Evolutionary conservation across 2,888 invertebrate species (phyloP).

Genomic region (Malacosoma neustria): DNA sequence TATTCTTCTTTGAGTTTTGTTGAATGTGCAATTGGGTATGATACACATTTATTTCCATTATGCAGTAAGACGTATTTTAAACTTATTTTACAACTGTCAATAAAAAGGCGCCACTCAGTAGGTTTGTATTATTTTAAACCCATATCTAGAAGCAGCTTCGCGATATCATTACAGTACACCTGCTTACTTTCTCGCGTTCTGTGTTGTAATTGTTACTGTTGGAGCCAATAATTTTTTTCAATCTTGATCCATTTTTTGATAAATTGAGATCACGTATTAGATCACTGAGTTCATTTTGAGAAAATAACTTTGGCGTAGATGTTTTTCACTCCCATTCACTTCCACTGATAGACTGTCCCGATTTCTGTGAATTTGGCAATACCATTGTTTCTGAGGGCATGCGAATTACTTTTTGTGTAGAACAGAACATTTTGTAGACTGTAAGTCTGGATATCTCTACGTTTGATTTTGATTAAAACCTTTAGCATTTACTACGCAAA

Average conservation of each 20-base stretch:
- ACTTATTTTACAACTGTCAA: too few species aligned
- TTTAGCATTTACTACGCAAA: not conserved
- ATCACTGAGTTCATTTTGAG: not conserved
- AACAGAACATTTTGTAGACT: not conserved
- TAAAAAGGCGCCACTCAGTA: not conserved
- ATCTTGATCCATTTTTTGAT: not conserved
- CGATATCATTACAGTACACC: not conserved
- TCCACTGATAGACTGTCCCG: not conserved
- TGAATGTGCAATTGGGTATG: too few species aligned
- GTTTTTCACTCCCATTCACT: not conserved
- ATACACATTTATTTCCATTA: too few species aligned
- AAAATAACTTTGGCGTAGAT: not conserved
- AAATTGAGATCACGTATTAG: not conserved
- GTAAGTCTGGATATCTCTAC: not conserved
- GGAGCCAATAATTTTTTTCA: not conserved
- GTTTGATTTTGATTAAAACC: not conserved
- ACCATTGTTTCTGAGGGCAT: too few species aligned
- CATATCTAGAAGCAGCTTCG: not conserved
- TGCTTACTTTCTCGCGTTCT: not conserved
- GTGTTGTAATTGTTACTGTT: not conserved
- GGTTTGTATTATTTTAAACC: not conserved
- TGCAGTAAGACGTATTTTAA: too few species aligned
- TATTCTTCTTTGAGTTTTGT: too few species aligned
- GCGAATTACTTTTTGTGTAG: too few species aligned
- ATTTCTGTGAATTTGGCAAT: not conserved